A percentile compares a stretch with the other conserved stretches of the same genome.
Conservation (phyloP, 1,140 invertebrate genomes). For the Atta texana region DNA sequence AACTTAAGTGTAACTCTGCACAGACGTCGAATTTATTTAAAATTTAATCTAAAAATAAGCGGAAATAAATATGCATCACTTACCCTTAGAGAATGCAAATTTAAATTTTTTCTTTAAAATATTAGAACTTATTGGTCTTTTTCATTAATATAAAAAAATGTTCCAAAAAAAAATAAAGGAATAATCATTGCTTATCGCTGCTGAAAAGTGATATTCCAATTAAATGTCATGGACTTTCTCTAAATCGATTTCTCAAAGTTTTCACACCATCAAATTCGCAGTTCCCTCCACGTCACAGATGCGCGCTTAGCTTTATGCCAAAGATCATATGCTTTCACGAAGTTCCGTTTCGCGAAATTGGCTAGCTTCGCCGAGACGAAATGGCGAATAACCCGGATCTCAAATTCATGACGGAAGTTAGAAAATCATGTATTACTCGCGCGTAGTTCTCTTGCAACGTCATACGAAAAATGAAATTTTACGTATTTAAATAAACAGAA, state of each 20-base stretch:
- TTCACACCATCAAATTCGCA: constrained; percentile 50
- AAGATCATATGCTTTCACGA: constrained; percentile 56
- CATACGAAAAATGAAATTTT: not conserved
- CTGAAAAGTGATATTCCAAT: not conserved
- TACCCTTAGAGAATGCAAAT: no score
- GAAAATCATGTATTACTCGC: constrained; percentile 36
- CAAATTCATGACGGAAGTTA: constrained; percentile 45
- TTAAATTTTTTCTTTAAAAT: no score
- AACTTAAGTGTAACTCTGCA: no score
- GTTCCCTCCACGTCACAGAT: not conserved
- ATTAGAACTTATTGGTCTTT: not conserved
- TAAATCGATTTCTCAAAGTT: constrained; percentile 50
- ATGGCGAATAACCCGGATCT: constrained; percentile 33
- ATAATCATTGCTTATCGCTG: not conserved
- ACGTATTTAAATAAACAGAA: constrained; percentile 3
- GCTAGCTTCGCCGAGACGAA: constrained; percentile 44
- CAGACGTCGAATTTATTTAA: no score
- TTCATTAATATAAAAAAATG: not conserved
- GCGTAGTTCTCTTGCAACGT: not conserved
- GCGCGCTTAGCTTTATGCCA: constrained; percentile 39
- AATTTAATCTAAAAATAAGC: no score
- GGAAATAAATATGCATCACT: no score
- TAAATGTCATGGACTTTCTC: not conserved
- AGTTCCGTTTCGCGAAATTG: constrained; percentile 65
- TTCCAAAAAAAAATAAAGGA: not conserved